phyloP scores from a whole-genome alignment of 1,140 invertebrate genomes.

The Drosophila subobscura region DNA sequence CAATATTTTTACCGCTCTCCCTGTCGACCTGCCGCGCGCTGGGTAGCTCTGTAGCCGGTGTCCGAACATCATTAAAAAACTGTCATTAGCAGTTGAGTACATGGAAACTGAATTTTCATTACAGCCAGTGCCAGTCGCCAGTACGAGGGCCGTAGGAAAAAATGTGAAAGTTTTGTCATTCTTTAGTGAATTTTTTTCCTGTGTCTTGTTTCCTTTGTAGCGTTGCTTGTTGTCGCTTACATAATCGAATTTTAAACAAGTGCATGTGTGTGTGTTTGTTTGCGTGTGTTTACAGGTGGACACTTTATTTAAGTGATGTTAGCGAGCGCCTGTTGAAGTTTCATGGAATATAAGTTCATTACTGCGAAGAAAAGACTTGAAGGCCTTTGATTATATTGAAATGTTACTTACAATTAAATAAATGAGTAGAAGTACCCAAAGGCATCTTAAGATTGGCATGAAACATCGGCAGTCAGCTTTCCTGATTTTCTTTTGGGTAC shows the following conservation, averaged over 20 bases:
- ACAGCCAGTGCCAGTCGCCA: constrained; percentile 44
- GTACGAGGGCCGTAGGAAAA: constrained; percentile 24
- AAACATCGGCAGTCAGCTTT: neutral
- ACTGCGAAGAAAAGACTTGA: too few relatives aligned
- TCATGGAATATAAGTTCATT: neutral
- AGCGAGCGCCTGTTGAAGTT: constrained; percentile 43
- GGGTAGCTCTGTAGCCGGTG: constrained; percentile 41
- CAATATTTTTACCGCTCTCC: constrained; percentile 44
- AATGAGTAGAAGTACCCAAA: neutral
- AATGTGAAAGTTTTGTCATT: constrained; percentile 67
- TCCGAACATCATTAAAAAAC: constrained; percentile 81
- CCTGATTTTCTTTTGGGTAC: too few relatives aligned
- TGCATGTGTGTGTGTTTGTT: constrained; percentile 7
- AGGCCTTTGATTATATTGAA: too few relatives aligned
- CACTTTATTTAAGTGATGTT: constrained; percentile 61
- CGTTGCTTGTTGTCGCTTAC: constrained; percentile 46
- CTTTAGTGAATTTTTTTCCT: constrained; percentile 35
- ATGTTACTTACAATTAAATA: neutral
- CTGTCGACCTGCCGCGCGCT: constrained; percentile 4
- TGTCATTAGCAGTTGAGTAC: constrained; percentile 81
- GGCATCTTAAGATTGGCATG: neutral
- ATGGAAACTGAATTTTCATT: constrained; percentile 81
- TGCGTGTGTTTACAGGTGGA: constrained; percentile 1
- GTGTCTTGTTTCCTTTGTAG: constrained; percentile 31
- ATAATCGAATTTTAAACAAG: constrained; percentile 72